Evolutionary conservation across 1,140 invertebrate species (phyloP).

Genomic region (Lepidurus arcticus): DNA sequence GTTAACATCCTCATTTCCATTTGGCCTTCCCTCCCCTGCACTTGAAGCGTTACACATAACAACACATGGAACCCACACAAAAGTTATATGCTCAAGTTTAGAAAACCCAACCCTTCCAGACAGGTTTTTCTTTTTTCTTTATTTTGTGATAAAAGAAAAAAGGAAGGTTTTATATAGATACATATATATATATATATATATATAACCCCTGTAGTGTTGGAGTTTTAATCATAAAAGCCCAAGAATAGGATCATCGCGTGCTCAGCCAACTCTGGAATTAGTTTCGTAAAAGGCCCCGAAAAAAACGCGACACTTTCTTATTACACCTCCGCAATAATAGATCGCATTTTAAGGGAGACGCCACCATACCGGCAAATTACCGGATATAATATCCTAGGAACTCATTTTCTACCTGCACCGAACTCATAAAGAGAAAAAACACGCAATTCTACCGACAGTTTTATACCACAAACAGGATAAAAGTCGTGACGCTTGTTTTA

Average conservation of each 20-base stretch:
- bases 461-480: neutral
- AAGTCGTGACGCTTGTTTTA: neutral
- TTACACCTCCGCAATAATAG: neutral
- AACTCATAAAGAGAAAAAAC: neutral
- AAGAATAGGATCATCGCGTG: slow-evolving; percentile 9
- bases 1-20: slow-evolving; percentile 15
- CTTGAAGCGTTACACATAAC: slow-evolving; percentile 14
- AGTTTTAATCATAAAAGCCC: neutral
- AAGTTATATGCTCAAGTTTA: neutral
- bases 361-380: neutral
- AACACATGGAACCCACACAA: neutral
- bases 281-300: neutral
- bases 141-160: neutral
- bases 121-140: neutral
- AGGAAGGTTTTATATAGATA: neutral
- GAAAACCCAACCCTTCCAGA: neutral
- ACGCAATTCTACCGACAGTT: neutral
- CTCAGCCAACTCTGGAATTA: slow-evolving; percentile 7
- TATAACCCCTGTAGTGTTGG: neutral
- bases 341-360: neutral
- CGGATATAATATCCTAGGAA: slow-evolving; percentile 6
- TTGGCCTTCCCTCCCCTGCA: slow-evolving; percentile 20
- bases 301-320: neutral
- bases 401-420: neutral
- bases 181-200: neutral